Evolutionary conservation across 2,113 vertebrate species (phyloP).

Genomic region (Nerophis lumbriciformis): DNA sequence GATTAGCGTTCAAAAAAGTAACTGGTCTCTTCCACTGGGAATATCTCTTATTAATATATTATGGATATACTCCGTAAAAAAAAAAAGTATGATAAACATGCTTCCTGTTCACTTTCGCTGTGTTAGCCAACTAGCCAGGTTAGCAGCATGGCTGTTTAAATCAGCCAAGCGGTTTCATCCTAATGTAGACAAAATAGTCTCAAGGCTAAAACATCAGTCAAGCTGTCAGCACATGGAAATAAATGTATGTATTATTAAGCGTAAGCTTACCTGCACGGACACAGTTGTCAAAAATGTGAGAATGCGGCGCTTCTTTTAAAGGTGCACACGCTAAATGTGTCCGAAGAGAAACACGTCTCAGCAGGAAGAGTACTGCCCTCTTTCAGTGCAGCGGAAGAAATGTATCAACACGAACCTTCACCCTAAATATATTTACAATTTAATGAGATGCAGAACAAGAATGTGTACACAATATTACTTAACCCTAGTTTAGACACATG

Average conservation of each 20-base stretch:
- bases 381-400: not conserved
- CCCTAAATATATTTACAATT: too few species aligned
- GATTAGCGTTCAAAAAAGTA: not conserved
- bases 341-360: constrained; percentile 50
- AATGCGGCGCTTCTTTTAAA: constrained; percentile 56
- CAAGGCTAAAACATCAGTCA: accelerated
- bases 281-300: constrained; percentile 51
- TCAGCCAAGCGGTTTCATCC: not conserved
- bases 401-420: too few species aligned
- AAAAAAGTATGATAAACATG: not conserved
- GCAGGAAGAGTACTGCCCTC: constrained; percentile 3
- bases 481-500: too few species aligned
- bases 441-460: too few species aligned
- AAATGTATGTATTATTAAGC: accelerated
- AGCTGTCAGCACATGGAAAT: accelerated
- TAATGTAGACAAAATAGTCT: not conserved
- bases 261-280: constrained; percentile 57
- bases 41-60: not conserved
- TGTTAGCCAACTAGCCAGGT: constrained; percentile 40
- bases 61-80: accelerated
- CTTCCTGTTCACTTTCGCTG: not conserved
- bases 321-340: constrained; percentile 39
- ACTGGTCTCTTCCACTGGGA: not conserved
- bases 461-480: too few species aligned
- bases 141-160: constrained; percentile 37